phyloP scores from a whole-genome alignment of 2,113 vertebrate genomes.

The Passer montanus region DNA sequence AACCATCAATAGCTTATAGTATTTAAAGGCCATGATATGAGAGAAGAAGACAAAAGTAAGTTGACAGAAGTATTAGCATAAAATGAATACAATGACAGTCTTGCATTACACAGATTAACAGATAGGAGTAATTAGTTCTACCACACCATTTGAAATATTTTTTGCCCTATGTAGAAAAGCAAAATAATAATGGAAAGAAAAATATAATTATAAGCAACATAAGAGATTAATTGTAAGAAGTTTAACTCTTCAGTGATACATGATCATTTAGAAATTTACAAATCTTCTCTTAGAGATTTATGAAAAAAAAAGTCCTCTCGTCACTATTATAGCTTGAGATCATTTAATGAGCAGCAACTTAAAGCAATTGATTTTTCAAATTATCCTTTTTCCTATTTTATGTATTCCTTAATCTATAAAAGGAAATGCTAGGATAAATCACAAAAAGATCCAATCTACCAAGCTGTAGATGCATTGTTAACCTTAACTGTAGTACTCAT shows the following conservation, averaged over 20 bases:
- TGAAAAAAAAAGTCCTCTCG: background rate
- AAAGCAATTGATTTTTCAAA: background rate
- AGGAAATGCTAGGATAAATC: background rate
- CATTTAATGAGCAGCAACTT: background rate
- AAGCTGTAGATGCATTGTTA: background rate
- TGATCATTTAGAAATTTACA: background rate
- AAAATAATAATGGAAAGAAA: background rate
- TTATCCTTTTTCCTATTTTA: background rate
- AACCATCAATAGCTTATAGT: background rate
- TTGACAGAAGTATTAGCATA: conserved; percentile 25
- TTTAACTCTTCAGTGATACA: background rate
- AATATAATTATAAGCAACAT: background rate
- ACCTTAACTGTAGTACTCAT: background rate
- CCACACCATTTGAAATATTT: background rate
- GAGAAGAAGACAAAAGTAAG: background rate
- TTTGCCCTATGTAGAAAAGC: background rate
- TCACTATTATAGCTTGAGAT: background rate
- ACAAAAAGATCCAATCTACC: background rate
- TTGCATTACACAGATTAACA: background rate
- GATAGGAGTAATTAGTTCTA: background rate
- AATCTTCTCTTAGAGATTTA: background rate
- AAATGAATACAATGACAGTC: background rate
- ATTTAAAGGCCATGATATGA: background rate
- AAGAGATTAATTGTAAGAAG: background rate
- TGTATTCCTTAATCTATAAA: background rate